Conservation (phyloP, 1,140 invertebrate species). For the Gerris buenoi region DNA sequence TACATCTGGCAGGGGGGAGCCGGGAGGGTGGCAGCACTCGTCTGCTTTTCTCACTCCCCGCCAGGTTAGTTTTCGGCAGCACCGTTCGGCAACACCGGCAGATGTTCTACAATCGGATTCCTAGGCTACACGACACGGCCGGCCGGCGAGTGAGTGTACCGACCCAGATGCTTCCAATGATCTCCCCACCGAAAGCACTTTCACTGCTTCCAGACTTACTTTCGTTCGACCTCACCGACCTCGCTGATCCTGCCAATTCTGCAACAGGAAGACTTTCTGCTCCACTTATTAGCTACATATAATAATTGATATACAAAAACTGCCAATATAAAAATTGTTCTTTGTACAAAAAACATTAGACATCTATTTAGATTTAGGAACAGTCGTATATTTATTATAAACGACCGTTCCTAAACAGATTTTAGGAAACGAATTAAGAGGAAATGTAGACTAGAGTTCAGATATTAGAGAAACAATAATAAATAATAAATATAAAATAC, state of each 20-base stretch:
- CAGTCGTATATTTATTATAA: no score
- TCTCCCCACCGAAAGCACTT: neutral
- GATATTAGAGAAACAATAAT: no score
- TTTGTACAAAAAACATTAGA: no score
- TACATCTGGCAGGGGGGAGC: neutral
- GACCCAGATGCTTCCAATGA: neutral
- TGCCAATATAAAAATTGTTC: no score
- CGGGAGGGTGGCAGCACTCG: neutral
- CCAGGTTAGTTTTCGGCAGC: neutral
- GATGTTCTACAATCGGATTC: neutral
- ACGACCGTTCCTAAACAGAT: no score
- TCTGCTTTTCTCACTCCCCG: neutral
- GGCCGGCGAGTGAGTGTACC: neutral
- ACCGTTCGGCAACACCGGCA: neutral
- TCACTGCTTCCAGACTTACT: neutral
- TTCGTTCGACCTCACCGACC: neutral
- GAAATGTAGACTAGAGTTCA: no score
- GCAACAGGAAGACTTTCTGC: no score
- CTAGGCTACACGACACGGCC: neutral
- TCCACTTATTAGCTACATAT: no score
- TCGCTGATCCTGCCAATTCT: neutral
- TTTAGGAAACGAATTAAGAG: no score
- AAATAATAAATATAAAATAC: no score
- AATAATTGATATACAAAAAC: no score
- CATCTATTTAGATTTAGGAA: no score